Evolutionary conservation across 2,888 invertebrate species (phyloP), one percentile per base, ranked within the genome.

Genomic region (Marasmarcha lunaedactyla): DNA sequence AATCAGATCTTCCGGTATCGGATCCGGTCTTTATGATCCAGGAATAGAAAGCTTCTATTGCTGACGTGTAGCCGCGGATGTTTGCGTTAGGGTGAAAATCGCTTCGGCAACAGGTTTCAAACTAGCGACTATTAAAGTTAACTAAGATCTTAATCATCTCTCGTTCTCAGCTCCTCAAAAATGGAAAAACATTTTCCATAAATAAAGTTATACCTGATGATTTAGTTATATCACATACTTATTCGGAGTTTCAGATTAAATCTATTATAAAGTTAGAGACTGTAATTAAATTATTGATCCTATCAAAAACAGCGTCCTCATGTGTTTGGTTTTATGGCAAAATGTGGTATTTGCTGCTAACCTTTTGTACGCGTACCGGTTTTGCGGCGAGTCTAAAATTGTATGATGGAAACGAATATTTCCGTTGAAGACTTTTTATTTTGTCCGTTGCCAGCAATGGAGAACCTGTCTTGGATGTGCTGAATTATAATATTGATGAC

Each of bases 301-400:
- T n/a, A n/a, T n/a, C n/a, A n/a, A n/a, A n/a, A n/a, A n/a, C n/a
- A 30, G 15, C 20, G 2, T 12, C 38, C 15, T 35, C 38, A 46
- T 48, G 7, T 20, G 7, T 20, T 20, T 20, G 20, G 7, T 20
- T 20, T 20, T 20, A 20, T 54, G 50, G 50, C 54, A 56, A 60
- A 58, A 59, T 63, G 63, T 62, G 56, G 57, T 58, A 59, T 63
- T 66, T 64, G 59, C 60, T 59, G 58, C 56, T 68, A 76, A 72
- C 69, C 71, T 73, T 73, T 72, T 70, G 63, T 67, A 20, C 20
- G 20, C 20, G 20, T 74, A 71, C 76, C 74, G 72, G 76, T 78
- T 78, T 69, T 54, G 50, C 53, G 56, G 53, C 56, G 54, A 53
- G 52, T 55, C 54, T 59, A 57, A 58, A 58, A 54, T 55, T 57